These are phyloP conservation scores for Trachurus trachurus DNA, from an alignment of 2,797 vertebrate genomes.

Conservation along the genomic window DNA sequence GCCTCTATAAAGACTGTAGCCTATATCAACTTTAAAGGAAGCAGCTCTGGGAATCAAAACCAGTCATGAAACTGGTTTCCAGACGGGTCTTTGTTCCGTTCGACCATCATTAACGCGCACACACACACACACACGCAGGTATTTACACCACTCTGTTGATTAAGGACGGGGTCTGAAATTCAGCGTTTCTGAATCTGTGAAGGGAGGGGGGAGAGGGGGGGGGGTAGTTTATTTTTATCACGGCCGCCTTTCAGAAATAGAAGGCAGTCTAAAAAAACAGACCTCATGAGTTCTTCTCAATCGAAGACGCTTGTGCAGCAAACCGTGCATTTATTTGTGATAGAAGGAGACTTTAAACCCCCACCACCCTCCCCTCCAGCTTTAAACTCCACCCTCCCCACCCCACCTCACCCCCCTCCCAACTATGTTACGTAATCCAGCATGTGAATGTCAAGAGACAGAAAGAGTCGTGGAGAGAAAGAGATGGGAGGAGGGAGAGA, in stretches of 20 bases:
- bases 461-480: slow-evolving; percentile 61
- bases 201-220: neutral
- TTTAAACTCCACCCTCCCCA: slow-evolving; percentile 25
- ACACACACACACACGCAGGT: too few species aligned
- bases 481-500: neutral
- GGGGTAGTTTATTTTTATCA: slow-evolving; percentile 67
- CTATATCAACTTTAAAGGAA: neutral
- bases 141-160: slow-evolving; percentile 28
- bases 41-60: neutral
- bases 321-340: slow-evolving; percentile 76
- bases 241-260: slow-evolving; percentile 69
- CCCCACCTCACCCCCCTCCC: neutral
- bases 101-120: neutral
- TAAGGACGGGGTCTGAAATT: slow-evolving; percentile 34
- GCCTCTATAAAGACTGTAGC: too few species aligned
- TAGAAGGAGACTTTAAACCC: slow-evolving; percentile 65
- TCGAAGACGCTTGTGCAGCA: slow-evolving; percentile 77
- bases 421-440: slow-evolving; percentile 80
- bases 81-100: neutral
- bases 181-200: slow-evolving; percentile 32
- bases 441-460: slow-evolving; percentile 80
- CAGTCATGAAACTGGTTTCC: neutral
- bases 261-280: slow-evolving; percentile 44
- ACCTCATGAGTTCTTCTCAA: slow-evolving; percentile 59
- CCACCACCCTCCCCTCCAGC: slow-evolving; percentile 13